phyloP scores from a whole-genome alignment of 2,888 invertebrate species.

The Hirudinaria manillensis region DNA sequence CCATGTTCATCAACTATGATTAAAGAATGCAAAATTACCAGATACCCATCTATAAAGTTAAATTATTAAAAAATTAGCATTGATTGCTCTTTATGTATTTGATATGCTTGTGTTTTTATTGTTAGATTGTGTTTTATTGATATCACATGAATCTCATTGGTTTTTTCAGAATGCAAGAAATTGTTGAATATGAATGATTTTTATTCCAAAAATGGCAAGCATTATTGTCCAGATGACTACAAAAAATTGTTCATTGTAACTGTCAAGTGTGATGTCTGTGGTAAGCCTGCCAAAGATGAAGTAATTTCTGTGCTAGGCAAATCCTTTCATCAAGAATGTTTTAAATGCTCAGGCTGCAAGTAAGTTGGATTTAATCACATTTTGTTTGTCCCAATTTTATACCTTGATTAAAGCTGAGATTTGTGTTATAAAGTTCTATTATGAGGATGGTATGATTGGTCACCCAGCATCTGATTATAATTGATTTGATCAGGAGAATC shows the following conservation, averaged over 20 bases:
- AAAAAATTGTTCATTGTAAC: slow-evolving; percentile 31
- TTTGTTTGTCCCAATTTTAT: background rate
- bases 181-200: slow-evolving; percentile 32
- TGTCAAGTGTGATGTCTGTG: slow-evolving; percentile 33
- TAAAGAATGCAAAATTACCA: background rate
- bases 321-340: slow-evolving; percentile 34
- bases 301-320: slow-evolving; percentile 32
- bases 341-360: slow-evolving; percentile 32
- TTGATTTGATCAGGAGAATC: too few relatives aligned
- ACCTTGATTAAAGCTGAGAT: too few relatives aligned
- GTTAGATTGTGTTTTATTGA: background rate
- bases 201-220: slow-evolving; percentile 28
- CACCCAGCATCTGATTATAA: too few relatives aligned
- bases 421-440: too few relatives aligned
- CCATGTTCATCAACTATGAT: background rate
- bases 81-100: background rate
- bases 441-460: too few relatives aligned
- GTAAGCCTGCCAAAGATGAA: slow-evolving; percentile 32
- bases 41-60: too few relatives aligned
- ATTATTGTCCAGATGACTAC: slow-evolving; percentile 34
- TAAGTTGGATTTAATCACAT: slow-evolving; percentile 9
- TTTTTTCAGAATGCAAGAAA: slow-evolving; percentile 33
- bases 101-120: background rate
- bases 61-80: too few relatives aligned
- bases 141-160: background rate